Conservation (phyloP, 2,888 invertebrate genomes). For the Caenorhabditis plicata region DNA sequence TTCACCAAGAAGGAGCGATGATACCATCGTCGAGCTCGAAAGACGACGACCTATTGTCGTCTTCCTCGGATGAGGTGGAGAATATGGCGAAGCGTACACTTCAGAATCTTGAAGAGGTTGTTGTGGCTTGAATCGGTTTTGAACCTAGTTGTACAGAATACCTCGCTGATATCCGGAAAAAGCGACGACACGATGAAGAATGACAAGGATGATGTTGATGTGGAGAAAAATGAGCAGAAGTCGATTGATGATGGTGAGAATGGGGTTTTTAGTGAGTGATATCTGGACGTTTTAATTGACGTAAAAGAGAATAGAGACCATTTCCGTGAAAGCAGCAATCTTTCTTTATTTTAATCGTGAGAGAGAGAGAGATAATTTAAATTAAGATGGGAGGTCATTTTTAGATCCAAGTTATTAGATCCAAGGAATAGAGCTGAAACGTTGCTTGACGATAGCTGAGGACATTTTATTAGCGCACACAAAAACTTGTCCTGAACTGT, state of each 20-base stretch:
- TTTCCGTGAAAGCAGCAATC: too few species aligned
- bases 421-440: too few species aligned
- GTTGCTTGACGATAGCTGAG: too few species aligned
- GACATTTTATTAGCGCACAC: too few species aligned
- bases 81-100: slow-evolving; percentile 55
- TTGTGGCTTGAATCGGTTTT: slow-evolving; percentile 1
- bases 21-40: slow-evolving; percentile 49
- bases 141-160: slow-evolving; percentile 12
- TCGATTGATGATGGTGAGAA: slow-evolving; percentile 8
- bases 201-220: slow-evolving; percentile 27
- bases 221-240: slow-evolving; percentile 20
- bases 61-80: slow-evolving; percentile 56
- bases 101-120: slow-evolving; percentile 50
- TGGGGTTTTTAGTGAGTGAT: slow-evolving; percentile 17
- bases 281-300: too few species aligned
- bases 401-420: too few species aligned
- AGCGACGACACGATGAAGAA: slow-evolving; percentile 23
- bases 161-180: slow-evolving; percentile 26
- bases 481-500: too few species aligned
- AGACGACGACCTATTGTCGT: slow-evolving; percentile 55
- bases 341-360: too few species aligned
- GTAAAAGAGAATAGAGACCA: too few species aligned
- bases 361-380: too few species aligned
- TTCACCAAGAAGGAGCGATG: slow-evolving; percentile 54
- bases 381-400: too few species aligned